Evolutionary conservation across 2,797 vertebrate genomes (phyloP).

Genomic region (Lates japonicus): DNA sequence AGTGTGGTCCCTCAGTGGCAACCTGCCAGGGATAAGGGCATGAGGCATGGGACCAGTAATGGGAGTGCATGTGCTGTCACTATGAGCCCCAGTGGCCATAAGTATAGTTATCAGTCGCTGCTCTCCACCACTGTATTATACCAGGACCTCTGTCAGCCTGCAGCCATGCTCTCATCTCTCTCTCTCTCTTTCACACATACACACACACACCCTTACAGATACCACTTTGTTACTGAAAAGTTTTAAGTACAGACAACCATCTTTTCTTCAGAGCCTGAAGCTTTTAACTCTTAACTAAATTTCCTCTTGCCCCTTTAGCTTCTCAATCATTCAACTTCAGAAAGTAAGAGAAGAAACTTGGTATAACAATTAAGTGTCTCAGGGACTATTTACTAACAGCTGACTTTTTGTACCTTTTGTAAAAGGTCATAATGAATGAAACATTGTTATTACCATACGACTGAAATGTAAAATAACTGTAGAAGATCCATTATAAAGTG

Average conservation of each 20-base stretch:
- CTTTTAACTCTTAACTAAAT: constrained; percentile 54
- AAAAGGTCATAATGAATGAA: constrained; percentile 3
- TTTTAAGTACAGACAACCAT: constrained; percentile 63
- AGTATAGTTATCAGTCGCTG: constrained; percentile 87
- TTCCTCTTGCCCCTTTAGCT: constrained; percentile 25
- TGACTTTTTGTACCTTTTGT: neutral
- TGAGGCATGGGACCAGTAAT: constrained; percentile 87
- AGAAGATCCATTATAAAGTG: neutral
- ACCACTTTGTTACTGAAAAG: constrained; percentile 67
- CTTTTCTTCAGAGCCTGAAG: constrained; percentile 52
- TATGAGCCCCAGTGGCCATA: constrained; percentile 87
- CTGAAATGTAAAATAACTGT: neutral
- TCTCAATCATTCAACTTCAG: constrained; percentile 55
- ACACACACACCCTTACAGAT: constrained; percentile 51
- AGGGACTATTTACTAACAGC: neutral
- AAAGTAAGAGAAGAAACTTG: constrained; percentile 35
- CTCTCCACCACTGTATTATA: constrained; percentile 88
- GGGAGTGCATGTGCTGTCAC: constrained; percentile 88
- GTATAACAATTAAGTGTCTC: neutral
- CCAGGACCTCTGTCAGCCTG: constrained; percentile 87
- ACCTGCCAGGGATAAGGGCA: constrained; percentile 78
- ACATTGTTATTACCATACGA: neutral
- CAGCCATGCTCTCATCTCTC: constrained; percentile 84
- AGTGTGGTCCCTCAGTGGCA: constrained; percentile 76
- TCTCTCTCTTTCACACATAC: constrained; percentile 54